These are phyloP conservation scores for Acipenser transmontanus DNA, from an alignment of 2,797 vertebrate genomes.

Conservation along the genomic window DNA sequence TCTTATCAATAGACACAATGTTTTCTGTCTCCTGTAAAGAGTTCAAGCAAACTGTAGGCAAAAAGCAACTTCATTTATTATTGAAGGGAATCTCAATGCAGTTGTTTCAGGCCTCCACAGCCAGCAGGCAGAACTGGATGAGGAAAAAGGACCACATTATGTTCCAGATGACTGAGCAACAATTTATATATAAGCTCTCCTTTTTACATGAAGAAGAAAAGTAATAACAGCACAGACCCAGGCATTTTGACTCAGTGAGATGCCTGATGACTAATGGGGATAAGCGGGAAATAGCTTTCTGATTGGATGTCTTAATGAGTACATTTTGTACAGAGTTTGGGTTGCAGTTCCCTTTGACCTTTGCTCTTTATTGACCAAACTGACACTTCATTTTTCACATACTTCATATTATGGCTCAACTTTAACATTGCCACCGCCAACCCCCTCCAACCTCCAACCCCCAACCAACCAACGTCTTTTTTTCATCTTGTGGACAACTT, in stretches of 20 bases:
- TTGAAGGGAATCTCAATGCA: slow-evolving; percentile 69
- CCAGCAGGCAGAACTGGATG: slow-evolving; percentile 60
- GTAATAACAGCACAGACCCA: slow-evolving; percentile 55
- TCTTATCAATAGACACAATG: slow-evolving; percentile 28
- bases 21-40: slow-evolving; percentile 31
- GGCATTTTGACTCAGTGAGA: slow-evolving; percentile 60
- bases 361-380: slow-evolving; percentile 94
- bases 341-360: slow-evolving; percentile 81
- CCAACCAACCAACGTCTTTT: slow-evolving; percentile 26
- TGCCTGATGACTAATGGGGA: slow-evolving; percentile 82
- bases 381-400: slow-evolving; percentile 98
- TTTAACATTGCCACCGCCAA: slow-evolving; percentile 67
- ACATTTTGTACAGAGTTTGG: slow-evolving; percentile 78
- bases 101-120: slow-evolving; percentile 67
- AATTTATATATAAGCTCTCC: slow-evolving; percentile 70
- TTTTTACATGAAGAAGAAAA: slow-evolving; percentile 62
- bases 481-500: slow-evolving; percentile 49
- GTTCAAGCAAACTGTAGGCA: slow-evolving; percentile 69
- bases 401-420: slow-evolving; percentile 83
- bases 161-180: slow-evolving; percentile 77
- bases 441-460: slow-evolving; percentile 26
- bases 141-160: slow-evolving; percentile 61
- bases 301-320: slow-evolving; percentile 94
- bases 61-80: slow-evolving; percentile 78
- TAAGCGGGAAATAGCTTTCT: slow-evolving; percentile 64